A percentile compares a stretch with the other conserved stretches of the same genome.
These are phyloP conservation scores for Recurvirostra avosetta DNA, from an alignment of 2,113 vertebrate genomes.

Conservation along the genomic window DNA sequence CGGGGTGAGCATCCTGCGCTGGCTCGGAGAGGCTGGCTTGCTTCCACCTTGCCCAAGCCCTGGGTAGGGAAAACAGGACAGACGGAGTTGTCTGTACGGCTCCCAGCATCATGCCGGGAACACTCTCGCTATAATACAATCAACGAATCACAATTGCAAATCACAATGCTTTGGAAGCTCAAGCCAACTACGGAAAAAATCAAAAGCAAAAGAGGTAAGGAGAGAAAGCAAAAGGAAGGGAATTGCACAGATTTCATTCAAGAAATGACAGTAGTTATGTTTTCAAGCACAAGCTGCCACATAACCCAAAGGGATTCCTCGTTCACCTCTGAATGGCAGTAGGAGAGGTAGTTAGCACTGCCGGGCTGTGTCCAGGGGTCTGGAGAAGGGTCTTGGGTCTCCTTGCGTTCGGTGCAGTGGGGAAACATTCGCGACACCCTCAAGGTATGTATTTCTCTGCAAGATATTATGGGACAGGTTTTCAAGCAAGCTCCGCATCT, in stretches of 20 bases:
- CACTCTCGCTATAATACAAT: background rate
- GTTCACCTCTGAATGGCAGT: background rate
- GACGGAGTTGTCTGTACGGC: background rate
- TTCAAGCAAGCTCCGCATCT: background rate
- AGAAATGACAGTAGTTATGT: background rate
- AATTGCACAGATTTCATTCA: background rate
- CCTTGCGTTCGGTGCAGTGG: background rate
- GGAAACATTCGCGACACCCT: background rate
- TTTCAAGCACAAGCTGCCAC: background rate
- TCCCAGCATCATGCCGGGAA: background rate
- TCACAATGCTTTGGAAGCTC: background rate
- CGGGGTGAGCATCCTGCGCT: background rate
- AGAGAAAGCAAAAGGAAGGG: background rate
- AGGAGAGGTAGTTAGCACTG: background rate
- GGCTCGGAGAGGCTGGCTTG: background rate
- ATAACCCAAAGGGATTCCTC: background rate
- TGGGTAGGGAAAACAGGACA: background rate
- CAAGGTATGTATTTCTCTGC: background rate
- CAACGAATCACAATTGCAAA: background rate
- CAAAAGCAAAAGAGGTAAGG: background rate
- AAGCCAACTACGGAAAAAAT: background rate
- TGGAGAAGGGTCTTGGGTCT: background rate
- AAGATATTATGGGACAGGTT: background rate
- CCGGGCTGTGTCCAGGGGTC: background rate
- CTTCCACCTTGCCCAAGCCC: background rate